Evolutionary conservation across 2,113 vertebrate genomes (phyloP).

Genomic region (Pterocles gutturalis): DNA sequence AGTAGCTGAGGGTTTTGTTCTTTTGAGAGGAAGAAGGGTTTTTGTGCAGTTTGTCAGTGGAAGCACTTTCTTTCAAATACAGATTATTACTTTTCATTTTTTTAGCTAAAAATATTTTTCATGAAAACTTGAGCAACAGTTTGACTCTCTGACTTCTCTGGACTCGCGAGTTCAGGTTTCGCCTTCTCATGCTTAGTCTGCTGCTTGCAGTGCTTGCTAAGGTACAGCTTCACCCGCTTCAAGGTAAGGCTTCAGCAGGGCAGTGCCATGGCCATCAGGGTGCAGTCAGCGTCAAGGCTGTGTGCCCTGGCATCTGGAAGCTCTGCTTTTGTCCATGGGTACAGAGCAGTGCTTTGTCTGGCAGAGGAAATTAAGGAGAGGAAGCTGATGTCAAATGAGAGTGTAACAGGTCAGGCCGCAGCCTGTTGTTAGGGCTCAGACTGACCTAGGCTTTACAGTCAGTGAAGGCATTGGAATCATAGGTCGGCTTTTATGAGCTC

Average conservation of each 20-base stretch:
- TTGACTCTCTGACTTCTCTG: background rate
- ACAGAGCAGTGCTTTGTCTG: background rate
- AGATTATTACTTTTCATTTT: no score
- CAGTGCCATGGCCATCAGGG: fast-evolving
- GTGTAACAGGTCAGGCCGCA: background rate
- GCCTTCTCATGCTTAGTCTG: background rate
- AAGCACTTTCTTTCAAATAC: background rate
- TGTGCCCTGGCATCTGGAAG: background rate
- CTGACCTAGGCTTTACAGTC: background rate
- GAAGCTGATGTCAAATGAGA: background rate
- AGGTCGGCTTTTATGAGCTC: background rate
- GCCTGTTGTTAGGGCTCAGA: background rate
- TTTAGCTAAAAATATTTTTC: background rate
- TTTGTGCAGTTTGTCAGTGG: background rate
- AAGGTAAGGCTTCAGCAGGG: background rate
- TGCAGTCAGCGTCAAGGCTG: background rate
- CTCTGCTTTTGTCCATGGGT: background rate
- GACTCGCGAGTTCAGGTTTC: background rate
- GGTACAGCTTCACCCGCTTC: fast-evolving
- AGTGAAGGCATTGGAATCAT: background rate
- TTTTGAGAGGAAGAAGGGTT: background rate
- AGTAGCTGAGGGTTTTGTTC: background rate
- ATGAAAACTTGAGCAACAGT: background rate
- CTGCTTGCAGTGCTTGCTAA: background rate
- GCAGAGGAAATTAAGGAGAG: background rate